Evolutionary conservation across 2,797 vertebrate species (phyloP).

Genomic region (Pampus argenteus): DNA sequence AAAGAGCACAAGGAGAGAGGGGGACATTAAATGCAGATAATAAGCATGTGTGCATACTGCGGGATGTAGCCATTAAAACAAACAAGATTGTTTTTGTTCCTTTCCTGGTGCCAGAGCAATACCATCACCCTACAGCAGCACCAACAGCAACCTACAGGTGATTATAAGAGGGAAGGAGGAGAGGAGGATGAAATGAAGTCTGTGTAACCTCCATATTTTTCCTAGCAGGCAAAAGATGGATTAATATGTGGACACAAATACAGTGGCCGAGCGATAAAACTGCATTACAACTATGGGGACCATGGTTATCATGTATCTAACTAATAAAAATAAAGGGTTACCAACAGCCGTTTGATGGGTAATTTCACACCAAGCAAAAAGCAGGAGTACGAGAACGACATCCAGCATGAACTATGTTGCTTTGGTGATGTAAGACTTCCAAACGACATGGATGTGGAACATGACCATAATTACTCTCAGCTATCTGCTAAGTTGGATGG

Average conservation of each 20-base stretch:
- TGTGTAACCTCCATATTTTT: slow-evolving; percentile 1
- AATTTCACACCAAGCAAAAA: neutral
- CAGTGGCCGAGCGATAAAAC: neutral
- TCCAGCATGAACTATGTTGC: neutral
- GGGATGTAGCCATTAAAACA: neutral
- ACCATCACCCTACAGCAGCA: too few relatives aligned
- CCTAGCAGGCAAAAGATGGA: neutral
- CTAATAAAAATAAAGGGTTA: neutral
- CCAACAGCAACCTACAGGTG: neutral
- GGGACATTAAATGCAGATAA: neutral
- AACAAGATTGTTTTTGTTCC: neutral
- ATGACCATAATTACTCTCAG: neutral
- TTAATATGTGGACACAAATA: neutral
- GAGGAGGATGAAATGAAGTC: neutral
- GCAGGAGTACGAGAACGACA: neutral
- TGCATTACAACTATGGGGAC: neutral
- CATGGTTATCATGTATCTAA: neutral
- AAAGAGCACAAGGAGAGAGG: neutral
- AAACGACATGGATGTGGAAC: neutral
- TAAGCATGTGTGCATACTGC: neutral
- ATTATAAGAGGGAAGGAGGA: neutral
- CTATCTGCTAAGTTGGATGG: neutral
- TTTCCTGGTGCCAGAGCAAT: neutral
- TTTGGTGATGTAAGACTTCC: neutral
- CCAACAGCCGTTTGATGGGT: neutral